Evolutionary conservation across 2,888 invertebrate genomes (phyloP), one percentile per base, ranked within the genome.

Genomic region (Trissolcus japonicus): DNA sequence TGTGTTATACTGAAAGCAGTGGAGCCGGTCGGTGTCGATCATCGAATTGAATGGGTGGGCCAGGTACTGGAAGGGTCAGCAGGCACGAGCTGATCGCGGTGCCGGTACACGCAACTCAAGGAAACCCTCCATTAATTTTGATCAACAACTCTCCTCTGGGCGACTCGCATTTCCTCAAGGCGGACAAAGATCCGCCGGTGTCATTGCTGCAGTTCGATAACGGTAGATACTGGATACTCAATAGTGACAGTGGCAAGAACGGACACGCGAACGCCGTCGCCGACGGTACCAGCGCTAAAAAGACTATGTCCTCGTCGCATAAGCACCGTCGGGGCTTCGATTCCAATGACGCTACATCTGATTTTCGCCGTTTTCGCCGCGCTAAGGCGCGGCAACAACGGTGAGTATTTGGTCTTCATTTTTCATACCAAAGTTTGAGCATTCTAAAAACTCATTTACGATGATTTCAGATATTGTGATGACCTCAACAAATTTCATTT

Each of bases 41-140:
- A 87, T 82, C 85, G 84, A 84, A 85, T 87, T 87, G 87, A 87
- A 87, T 87, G 87, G 87, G 87, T 87, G 87, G 87, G 84, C 85
- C 87, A 83, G 87, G 87, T 82, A 81, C 84, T 83, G 86, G 85
- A 82, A 84, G 84, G 84, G 83, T 86, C 82, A 86, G 84, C 83
- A 86, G 86, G 87, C 87, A 87, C 85, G 86, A 87, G 86, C 85
- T 87, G 84, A 87, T 86, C 85, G 86, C 84, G 84, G 86, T 87
- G 87, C 85, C 87, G 82, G 84, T 85, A 82, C 82, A 85, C 84
- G 84, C 83, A 83, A 84, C 83, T 82, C 85, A 85, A 85, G 86
- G 85, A 83, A 85, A 86, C 80, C 82, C 83, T 35, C 71, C 71
- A 72, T 72, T 81, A 82, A 86, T 86, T 83, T 85, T 86, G 79